Conservation (phyloP, 1,140 invertebrate genomes). For the Drosophila pallidifrons region DNA sequence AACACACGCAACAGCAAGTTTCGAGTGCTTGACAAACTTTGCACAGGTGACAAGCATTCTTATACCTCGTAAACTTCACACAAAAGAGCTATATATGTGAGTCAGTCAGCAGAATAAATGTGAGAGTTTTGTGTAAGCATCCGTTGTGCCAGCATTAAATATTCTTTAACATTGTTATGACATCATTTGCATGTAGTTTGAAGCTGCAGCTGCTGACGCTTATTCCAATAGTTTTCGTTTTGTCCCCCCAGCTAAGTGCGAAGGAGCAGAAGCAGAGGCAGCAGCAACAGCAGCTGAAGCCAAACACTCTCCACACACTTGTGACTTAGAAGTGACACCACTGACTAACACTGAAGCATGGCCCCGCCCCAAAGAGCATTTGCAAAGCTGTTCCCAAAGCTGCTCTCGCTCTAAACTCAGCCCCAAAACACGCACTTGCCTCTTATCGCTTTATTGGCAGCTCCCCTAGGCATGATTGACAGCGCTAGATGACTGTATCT, state of each 20-base stretch:
- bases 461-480: slow-evolving; percentile 73
- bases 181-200: slow-evolving; percentile 76
- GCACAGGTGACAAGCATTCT: slow-evolving; percentile 37
- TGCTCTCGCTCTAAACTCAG: neutral
- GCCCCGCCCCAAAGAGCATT: slow-evolving; percentile 47
- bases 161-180: slow-evolving; percentile 42
- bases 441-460: slow-evolving; percentile 29
- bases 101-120: neutral
- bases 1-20: slow-evolving; percentile 23
- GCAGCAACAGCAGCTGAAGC: neutral
- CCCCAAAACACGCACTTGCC: slow-evolving; percentile 26
- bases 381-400: slow-evolving; percentile 54
- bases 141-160: neutral
- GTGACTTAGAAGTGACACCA: slow-evolving; percentile 12
- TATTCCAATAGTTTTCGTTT: slow-evolving; percentile 65
- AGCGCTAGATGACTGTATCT: slow-evolving; percentile 33
- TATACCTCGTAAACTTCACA: neutral
- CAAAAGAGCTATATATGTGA: neutral
- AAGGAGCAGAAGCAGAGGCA: neutral
- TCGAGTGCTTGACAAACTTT: slow-evolving; percentile 48
- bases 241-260: slow-evolving; percentile 4
- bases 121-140: neutral
- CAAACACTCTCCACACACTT: neutral
- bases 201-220: slow-evolving; percentile 59
- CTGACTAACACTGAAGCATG: slow-evolving; percentile 37